A percentile compares a stretch with the other conserved stretches of the same genome.
These are phyloP conservation scores for Eulithis prunata DNA, from an alignment of 2,888 invertebrate species.

Conservation along the genomic window DNA sequence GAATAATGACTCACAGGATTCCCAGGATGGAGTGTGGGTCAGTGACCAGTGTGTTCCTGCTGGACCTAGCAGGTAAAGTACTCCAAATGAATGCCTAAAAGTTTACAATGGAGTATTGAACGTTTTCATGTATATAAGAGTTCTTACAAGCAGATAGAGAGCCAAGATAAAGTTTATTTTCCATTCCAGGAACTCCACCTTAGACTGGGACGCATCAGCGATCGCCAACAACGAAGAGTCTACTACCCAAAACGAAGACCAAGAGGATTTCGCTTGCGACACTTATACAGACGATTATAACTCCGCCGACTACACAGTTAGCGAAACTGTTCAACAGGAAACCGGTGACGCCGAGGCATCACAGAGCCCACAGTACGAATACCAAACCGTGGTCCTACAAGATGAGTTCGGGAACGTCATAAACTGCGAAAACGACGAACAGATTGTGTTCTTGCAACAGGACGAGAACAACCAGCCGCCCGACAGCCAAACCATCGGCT, in stretches of 20 bases:
- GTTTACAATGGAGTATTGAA: no score
- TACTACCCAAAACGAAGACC: constrained; percentile 6
- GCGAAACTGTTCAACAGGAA: constrained; percentile 25
- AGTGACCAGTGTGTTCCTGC: constrained; percentile 25
- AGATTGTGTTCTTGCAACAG: constrained; percentile 38
- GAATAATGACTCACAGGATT: constrained; percentile 14
- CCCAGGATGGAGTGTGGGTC: constrained; percentile 28
- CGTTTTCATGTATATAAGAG: no score
- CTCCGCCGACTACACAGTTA: constrained; percentile 35
- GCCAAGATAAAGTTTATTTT: neutral
- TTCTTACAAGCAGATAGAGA: neutral
- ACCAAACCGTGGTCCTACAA: constrained; percentile 40
- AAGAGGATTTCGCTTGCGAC: constrained; percentile 23
- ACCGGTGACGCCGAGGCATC: neutral
- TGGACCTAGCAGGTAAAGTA: constrained; percentile 26
- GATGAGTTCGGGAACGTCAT: constrained; percentile 43
- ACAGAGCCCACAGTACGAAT: constrained; percentile 26
- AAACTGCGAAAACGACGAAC: constrained; percentile 39
- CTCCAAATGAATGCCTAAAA: neutral
- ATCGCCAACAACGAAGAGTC: constrained; percentile 25
- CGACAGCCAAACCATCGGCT: constrained; percentile 39
- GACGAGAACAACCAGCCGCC: constrained; percentile 34
- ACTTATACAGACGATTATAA: constrained; percentile 33
- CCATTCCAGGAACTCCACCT: constrained; percentile 27
- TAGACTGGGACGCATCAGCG: constrained; percentile 39